Base-by-base conservation (phyloP, 2,888 invertebrate genomes). In the Morpho deidamia region DNA sequence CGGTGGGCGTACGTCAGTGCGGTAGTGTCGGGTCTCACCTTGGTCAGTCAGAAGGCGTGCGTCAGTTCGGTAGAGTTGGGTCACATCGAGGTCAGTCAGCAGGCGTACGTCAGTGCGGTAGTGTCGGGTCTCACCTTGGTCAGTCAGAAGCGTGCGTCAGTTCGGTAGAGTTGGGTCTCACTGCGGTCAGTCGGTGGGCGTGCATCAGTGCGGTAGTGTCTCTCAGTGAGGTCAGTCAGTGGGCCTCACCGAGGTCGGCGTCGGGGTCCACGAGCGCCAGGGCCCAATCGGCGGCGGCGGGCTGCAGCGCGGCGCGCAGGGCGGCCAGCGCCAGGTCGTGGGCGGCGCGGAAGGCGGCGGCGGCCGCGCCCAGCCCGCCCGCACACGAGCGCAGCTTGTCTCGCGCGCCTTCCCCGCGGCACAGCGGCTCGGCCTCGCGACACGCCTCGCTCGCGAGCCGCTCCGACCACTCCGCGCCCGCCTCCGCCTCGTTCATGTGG, bases 401-500 rank as follows among this genome's bases (percentile, higher is more conserved):
- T 68, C 10, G 84, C 74, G 73, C 90, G 62, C 51, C 78, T 62
- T 0, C 74, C 11, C 7, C 34, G 44, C 59, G 49, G 47, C 64
- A 62, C 51, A 64, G 53, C 65, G 93, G 91, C 34, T 90, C 91
- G 12, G 95, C 95, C 73, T 94, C 95, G 52, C 91, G 91, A 66
- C 93, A 91, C 64, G 98, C 92, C 59, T 93, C 95, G 58, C 91
- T 91, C 70, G 96, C 95, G 37, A 99, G 87, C 0, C 96, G 95
- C 75, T 95, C 95, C 44, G 98, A 93, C 82, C 97, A 97, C 74
- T 98, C 97, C 59, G 95, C 95, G 65, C 98, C 96, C 44, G 94
- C 93, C 74, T 98, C 98, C 8, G 97, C 94, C 81, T 98, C 98
- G 81, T 97, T 98, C 63, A 98, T 81, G 68, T 96, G 94, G 23